A percentile compares a stretch with the other conserved stretches of the same genome.
Evolutionary conservation across 92 coral and sea anemone species (phyloP).

Genomic region (Porites evermanni): DNA sequence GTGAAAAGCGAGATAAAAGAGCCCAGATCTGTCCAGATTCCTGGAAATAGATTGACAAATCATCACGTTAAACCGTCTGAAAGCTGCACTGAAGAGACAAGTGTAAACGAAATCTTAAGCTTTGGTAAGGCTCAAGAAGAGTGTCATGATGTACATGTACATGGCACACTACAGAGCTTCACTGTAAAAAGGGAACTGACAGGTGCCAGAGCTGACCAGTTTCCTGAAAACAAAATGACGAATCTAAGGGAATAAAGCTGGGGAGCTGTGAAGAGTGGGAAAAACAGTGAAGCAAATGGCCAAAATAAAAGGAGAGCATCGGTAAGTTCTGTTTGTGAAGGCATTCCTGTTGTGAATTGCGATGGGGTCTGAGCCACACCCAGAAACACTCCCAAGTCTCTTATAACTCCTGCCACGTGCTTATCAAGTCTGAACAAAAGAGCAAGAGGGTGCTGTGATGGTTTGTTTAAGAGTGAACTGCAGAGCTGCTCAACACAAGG

Average conservation of each 20-base stretch:
- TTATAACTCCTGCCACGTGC: conserved; percentile 30
- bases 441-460: neutral
- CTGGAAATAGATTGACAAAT: too few relatives aligned
- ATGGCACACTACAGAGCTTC: neutral
- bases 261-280: neutral
- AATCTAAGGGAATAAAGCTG: neutral
- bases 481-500: conserved; percentile 1
- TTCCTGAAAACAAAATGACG: neutral
- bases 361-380: neutral
- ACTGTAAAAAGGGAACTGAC: neutral
- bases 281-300: neutral
- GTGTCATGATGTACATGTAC: too few relatives aligned
- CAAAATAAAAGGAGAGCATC: conserved; percentile 14
- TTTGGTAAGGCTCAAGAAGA: too few relatives aligned
- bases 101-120: too few relatives aligned
- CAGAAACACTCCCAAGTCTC: neutral
- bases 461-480: neutral
- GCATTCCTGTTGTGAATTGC: neutral
- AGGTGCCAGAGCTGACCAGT: neutral
- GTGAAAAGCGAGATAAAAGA: too few relatives aligned
- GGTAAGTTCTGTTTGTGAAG: neutral
- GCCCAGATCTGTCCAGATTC: too few relatives aligned
- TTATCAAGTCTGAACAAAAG: conserved; percentile 24
- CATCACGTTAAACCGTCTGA: too few relatives aligned
- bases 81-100: too few relatives aligned